Evolutionary conservation across 2,113 vertebrate species (phyloP).

Genomic region (Plectropomus leopardus): DNA sequence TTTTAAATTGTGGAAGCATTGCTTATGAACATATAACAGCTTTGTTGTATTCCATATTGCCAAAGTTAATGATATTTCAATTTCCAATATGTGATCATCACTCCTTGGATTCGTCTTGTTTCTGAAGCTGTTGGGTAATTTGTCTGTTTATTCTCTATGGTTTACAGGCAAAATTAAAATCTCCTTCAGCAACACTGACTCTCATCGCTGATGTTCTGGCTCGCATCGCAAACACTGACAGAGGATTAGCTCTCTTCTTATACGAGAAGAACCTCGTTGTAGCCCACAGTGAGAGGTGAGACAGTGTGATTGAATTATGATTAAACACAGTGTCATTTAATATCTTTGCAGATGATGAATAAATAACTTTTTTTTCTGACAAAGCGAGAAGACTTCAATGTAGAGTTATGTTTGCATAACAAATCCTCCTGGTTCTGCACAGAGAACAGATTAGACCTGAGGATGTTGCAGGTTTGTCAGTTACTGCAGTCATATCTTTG

Average conservation of each 20-base stretch:
- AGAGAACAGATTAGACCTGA: conserved; percentile 23
- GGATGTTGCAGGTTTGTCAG: conserved; percentile 10
- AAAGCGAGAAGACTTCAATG: conserved; percentile 1
- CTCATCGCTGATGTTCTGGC: conserved; percentile 91
- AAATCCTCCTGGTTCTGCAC: conserved; percentile 36
- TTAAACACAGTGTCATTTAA: conserved; percentile 13
- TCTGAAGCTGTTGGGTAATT: conserved; percentile 33
- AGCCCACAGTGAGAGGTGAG: conserved; percentile 85
- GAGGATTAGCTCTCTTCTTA: conserved; percentile 91
- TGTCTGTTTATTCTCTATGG: conserved; percentile 25
- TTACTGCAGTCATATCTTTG: conserved; percentile 1
- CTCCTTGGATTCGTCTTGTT: conserved; percentile 13
- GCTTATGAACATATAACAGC: background rate
- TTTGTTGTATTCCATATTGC: background rate
- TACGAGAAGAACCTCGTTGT: conserved; percentile 86
- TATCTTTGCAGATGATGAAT: conserved; percentile 37
- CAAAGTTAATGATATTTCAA: conserved; percentile 11
- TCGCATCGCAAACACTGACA: conserved; percentile 90
- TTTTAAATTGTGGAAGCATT: background rate
- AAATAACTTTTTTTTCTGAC: conserved; percentile 23
- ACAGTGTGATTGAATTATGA: background rate
- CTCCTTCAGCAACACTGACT: conserved; percentile 87
- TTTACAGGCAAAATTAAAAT: conserved; percentile 85
- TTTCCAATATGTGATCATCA: background rate
- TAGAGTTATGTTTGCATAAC: conserved; percentile 27